Percentiles rank a stretch among this genome's conserved stretches.
Conservation (phyloP, 2,888 invertebrate genomes). For the Diadromus collaris region DNA sequence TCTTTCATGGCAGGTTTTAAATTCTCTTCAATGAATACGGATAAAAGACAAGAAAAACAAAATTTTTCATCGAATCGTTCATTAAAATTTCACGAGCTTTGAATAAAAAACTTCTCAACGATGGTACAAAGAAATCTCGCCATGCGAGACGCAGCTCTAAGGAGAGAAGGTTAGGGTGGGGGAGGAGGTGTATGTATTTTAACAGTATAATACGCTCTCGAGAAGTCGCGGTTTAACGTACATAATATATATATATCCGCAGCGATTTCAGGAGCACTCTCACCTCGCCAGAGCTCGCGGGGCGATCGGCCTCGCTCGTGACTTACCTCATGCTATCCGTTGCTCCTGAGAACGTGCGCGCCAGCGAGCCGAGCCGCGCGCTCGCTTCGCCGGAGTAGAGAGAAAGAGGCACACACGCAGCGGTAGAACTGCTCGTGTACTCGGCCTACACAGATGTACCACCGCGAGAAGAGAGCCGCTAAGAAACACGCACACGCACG, state of each 20-base stretch:
- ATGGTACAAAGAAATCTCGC: not conserved
- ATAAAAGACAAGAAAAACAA: not conserved
- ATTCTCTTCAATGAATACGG: no score
- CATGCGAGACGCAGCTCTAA: not conserved
- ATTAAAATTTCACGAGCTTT: not conserved
- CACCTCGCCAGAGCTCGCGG: slow-evolving; percentile 59
- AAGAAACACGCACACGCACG: slow-evolving; percentile 34
- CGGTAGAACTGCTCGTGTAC: slow-evolving; percentile 18
- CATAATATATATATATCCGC: slow-evolving; percentile 45
- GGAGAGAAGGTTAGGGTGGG: not conserved
- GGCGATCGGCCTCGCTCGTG: slow-evolving; percentile 65
- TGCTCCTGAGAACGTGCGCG: slow-evolving; percentile 61
- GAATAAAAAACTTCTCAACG: not conserved
- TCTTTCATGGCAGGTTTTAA: no score
- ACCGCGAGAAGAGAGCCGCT: slow-evolving; percentile 32
- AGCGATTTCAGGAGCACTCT: slow-evolving; percentile 63
- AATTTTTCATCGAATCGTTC: not conserved
- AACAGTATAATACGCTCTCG: slow-evolving; percentile 8
- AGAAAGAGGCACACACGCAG: slow-evolving; percentile 50
- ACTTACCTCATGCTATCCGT: slow-evolving; percentile 67
- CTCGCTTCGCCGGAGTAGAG: slow-evolving; percentile 33
- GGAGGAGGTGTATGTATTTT: not conserved
- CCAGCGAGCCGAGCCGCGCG: slow-evolving; percentile 32
- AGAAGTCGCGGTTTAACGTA: slow-evolving; percentile 29
- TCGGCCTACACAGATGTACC: slow-evolving; percentile 12